Evolutionary conservation across 2,888 invertebrate species (phyloP).

Genomic region (Agrochola macilenta): DNA sequence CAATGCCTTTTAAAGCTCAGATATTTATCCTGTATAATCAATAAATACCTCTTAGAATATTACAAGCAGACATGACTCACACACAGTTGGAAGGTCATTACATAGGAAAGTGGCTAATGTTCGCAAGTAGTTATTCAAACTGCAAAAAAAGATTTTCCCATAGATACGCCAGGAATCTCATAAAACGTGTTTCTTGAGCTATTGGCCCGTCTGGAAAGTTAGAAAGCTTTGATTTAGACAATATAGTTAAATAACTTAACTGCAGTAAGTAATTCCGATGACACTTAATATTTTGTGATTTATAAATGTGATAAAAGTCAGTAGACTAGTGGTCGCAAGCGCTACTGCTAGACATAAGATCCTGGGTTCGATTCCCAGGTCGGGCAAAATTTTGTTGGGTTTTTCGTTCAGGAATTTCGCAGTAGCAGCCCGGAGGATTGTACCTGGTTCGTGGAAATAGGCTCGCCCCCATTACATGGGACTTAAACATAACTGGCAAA

Average conservation of each 20-base stretch:
- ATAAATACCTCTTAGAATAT: neutral
- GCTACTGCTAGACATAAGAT: too few relatives aligned
- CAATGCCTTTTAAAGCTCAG: neutral
- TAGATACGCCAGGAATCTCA: conserved; percentile 47
- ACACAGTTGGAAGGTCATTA: conserved; percentile 5
- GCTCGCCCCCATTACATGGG: too few relatives aligned
- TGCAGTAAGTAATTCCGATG: neutral
- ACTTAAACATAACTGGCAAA: too few relatives aligned
- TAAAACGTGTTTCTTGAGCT: conserved; percentile 45
- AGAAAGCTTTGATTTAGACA: conserved; percentile 47
- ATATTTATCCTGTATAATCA: neutral
- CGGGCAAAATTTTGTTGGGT: too few relatives aligned
- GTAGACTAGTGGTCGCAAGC: too few relatives aligned
- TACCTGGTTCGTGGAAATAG: too few relatives aligned
- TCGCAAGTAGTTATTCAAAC: conserved; percentile 5
- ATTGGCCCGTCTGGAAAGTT: conserved; percentile 34
- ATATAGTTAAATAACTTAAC: conserved; percentile 26
- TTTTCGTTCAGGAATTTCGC: too few relatives aligned
- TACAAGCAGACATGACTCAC: neutral
- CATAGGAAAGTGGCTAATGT: conserved; percentile 11
- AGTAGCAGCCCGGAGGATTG: too few relatives aligned
- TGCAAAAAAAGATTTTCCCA: conserved; percentile 30
- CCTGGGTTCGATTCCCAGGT: too few relatives aligned
- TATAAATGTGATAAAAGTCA: neutral
- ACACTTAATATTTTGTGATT: neutral